Conservation (phyloP, 2,113 vertebrate genomes). For the Phodopus roborovskii region DNA sequence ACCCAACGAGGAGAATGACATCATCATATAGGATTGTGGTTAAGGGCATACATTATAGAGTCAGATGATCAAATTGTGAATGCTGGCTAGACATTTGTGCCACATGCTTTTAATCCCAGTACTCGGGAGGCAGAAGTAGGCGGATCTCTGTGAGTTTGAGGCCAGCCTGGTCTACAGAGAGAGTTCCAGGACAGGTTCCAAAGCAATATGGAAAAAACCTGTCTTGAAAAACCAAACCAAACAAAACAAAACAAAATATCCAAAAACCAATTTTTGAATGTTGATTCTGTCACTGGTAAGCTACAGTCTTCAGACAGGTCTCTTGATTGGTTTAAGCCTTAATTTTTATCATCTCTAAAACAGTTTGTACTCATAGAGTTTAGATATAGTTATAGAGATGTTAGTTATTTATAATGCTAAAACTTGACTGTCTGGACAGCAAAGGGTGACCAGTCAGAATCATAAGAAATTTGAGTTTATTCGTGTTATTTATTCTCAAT, state of each 20-base stretch:
- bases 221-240: too few relatives aligned
- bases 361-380: background rate
- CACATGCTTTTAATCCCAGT: too few relatives aligned
- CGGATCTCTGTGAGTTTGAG: too few relatives aligned
- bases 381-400: background rate
- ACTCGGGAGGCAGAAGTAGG: too few relatives aligned
- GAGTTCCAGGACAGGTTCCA: too few relatives aligned
- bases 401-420: conserved; percentile 15
- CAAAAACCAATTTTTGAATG: conserved; percentile 41
- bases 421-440: background rate
- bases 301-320: conserved; percentile 1
- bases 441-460: background rate
- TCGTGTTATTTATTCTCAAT: conserved; percentile 39
- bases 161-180: too few relatives aligned
- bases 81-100: background rate
- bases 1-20: background rate
- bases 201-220: too few relatives aligned
- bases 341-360: conserved; percentile 56
- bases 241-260: too few relatives aligned
- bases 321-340: conserved; percentile 21
- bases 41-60: background rate
- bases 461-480: conserved; percentile 30
- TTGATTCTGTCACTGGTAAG: conserved; percentile 23
- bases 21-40: background rate
- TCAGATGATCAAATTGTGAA: conserved; percentile 39